Evolutionary conservation across 2,797 vertebrate genomes (phyloP).

Genomic region (Glossophaga mutica): DNA sequence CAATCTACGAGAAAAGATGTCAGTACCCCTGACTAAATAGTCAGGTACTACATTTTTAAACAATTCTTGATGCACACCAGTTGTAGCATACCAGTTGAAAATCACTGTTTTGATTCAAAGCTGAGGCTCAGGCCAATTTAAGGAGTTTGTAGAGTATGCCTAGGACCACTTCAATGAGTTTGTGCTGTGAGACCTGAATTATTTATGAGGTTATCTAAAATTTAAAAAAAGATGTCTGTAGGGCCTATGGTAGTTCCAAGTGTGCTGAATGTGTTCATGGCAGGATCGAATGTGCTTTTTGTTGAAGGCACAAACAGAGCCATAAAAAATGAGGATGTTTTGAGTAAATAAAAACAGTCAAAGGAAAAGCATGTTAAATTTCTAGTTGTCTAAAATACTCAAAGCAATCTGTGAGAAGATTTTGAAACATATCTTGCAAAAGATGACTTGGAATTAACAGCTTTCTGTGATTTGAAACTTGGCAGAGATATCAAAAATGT

Average conservation of each 20-base stretch:
- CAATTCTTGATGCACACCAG: not conserved
- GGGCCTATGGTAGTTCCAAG: too few species aligned
- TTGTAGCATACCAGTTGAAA: not conserved
- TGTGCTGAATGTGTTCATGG: too few species aligned
- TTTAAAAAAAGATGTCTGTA: not conserved
- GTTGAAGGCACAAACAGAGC: not conserved
- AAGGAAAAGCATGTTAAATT: not conserved
- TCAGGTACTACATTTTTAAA: not conserved
- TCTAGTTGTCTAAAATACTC: not conserved
- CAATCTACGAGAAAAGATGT: not conserved
- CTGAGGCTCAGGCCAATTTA: not conserved
- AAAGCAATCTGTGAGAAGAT: not conserved
- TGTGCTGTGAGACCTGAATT: not conserved
- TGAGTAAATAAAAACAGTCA: not conserved
- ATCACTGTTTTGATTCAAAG: not conserved
- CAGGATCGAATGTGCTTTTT: not conserved
- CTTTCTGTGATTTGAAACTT: slow-evolving; percentile 42
- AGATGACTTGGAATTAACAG: slow-evolving; percentile 57
- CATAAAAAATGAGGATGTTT: not conserved
- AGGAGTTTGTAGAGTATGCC: not conserved
- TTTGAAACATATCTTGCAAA: slow-evolving; percentile 27
- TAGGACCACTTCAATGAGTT: not conserved
- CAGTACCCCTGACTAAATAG: not conserved
- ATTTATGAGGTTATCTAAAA: not conserved
- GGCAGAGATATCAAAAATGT: not conserved